Percentiles rank a stretch among this genome's conserved stretches.
phyloP scores from a whole-genome alignment of 2,888 invertebrate species.

The Scaptomyza tumidula region DNA sequence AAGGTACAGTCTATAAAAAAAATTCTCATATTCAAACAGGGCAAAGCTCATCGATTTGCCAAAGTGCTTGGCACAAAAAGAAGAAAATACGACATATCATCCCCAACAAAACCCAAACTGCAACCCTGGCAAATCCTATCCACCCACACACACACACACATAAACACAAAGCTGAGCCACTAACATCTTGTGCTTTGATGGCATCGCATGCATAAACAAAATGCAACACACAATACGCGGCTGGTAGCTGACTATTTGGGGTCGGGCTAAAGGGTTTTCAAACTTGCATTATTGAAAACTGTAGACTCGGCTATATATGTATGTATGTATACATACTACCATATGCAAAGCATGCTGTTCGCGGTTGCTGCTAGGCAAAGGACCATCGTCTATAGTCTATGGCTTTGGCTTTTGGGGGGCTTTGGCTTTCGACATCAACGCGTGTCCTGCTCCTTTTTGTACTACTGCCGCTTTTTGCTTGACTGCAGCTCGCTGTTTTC shows the following conservation, averaged over 20 bases:
- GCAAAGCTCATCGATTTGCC: conserved; percentile 64
- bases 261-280: conserved; percentile 23
- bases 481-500: conserved; percentile 19
- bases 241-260: conserved; percentile 3
- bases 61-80: conserved; percentile 27
- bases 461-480: conserved; percentile 1
- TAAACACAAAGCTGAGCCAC: neutral
- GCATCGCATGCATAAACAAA: conserved; percentile 73
- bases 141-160: neutral
- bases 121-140: conserved; percentile 8
- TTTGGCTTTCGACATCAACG: conserved; percentile 65
- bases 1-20: neutral
- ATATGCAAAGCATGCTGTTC: conserved; percentile 40
- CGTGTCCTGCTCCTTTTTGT: conserved; percentile 46
- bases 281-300: conserved; percentile 74
- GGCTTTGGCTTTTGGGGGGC: conserved; percentile 48
- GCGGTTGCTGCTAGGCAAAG: conserved; percentile 29
- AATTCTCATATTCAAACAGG: no score
- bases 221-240: conserved; percentile 70
- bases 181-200: conserved; percentile 61
- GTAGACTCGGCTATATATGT: conserved; percentile 30
- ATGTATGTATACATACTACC: conserved; percentile 5
- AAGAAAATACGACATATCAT: conserved; percentile 1
- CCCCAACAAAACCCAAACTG: neutral
- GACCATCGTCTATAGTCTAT: conserved; percentile 36